Conservation (phyloP, 2,113 vertebrate genomes). For the Macquaria australasica region DNA sequence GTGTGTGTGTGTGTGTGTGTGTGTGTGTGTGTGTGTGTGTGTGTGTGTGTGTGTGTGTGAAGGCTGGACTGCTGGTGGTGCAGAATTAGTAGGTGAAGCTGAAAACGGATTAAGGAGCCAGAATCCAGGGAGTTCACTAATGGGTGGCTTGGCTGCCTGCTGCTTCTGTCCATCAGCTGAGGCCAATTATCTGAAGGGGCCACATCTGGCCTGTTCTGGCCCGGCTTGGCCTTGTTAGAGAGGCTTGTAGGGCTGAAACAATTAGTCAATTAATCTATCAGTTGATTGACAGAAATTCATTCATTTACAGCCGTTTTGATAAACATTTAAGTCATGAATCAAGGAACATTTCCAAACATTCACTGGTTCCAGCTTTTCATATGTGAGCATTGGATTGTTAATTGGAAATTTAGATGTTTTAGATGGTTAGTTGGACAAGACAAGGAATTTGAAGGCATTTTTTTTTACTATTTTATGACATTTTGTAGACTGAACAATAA, state of each 20-base stretch:
- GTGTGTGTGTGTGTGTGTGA: neutral
- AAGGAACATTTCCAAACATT: neutral
- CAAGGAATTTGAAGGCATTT: neutral
- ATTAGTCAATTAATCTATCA: slow-evolving; percentile 3
- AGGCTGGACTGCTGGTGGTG: slow-evolving; percentile 38
- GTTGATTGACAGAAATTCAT: neutral
- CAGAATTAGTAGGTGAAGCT: slow-evolving; percentile 73
- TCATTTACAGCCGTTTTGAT: neutral
- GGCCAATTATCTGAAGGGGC: slow-evolving; percentile 66
- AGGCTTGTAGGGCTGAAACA: neutral
- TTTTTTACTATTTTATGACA: neutral
- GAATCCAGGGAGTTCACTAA: slow-evolving; percentile 64
- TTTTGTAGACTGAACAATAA: neutral
- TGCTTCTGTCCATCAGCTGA: slow-evolving; percentile 74
- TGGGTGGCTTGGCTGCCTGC: slow-evolving; percentile 52
- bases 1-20: neutral
- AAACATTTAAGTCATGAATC: neutral
- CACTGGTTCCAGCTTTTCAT: neutral
- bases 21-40: slow-evolving; percentile 4
- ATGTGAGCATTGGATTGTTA: neutral
- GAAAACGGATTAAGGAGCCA: slow-evolving; percentile 69
- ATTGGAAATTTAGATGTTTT: neutral
- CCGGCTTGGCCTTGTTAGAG: neutral
- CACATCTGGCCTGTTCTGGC: slow-evolving; percentile 65
- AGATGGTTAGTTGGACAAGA: neutral